Base-by-base conservation (phyloP, 2,888 invertebrate species). In the Standfussiana lucernea region DNA sequence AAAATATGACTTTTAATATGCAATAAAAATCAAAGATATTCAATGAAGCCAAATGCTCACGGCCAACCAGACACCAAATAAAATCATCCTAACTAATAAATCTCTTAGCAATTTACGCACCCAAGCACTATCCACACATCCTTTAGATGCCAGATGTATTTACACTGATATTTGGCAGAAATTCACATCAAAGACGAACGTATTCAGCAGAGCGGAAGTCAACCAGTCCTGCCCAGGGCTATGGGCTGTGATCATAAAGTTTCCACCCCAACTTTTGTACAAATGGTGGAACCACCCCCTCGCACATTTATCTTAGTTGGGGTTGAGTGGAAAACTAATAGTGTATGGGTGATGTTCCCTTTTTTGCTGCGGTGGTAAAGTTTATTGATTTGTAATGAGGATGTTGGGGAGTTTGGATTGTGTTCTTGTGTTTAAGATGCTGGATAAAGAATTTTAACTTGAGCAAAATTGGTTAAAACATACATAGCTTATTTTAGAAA, bases 211-310 rank as follows among this genome's bases (percentile, higher is more conserved):
- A 68, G 80, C 74, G 88, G 74, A 82, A 86, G 67, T 45, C 73
- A 72, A 37, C 69, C 64, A 66, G 73, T 74, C 56, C 40, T 62
- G 75, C 86, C 72, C 15, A 24, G 42, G 66, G 79, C 75, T 72
- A 75, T 80, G 72, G 74, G 65, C 37, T 64, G 74, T 75, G 78
- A 82, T 84, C 75, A 73, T 72, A 74, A 75, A 81, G 75, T 88
- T 86, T 65, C 72, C 77, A 75, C 89, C 89, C 89, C 75, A 87
- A 82, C 69, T 88, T 84, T 79, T 65, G 66, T 77, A 66, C 79
- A 21, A 74, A 68, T 56, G 67, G 75, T 32, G 50, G 68, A 10
- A 40, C 71, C 47, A 75, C 77, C 76, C 89, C 82, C 77, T 42
- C 65, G 53, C 45, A 71, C 75, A 80, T 84, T 79, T 80, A 87